Base-by-base conservation (phyloP, 1,140 invertebrate species). In the Planococcus citri region DNA sequence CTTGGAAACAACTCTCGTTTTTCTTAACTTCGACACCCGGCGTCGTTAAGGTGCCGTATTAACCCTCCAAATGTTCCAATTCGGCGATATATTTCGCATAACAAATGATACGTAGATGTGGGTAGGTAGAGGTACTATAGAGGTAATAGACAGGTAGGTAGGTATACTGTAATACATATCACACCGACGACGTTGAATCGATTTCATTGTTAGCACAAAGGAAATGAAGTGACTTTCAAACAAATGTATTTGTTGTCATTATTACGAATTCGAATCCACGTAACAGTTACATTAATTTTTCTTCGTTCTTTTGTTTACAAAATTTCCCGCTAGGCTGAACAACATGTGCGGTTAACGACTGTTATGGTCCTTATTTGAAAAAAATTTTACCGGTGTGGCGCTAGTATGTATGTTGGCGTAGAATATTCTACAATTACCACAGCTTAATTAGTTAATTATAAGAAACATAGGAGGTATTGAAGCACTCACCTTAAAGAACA, bases 381-480 rank as follows among this genome's bases (percentile, higher is more conserved):
- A 33, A 51, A 51, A 17, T 9, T 51, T 51, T 51, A 51, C 41
- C 41, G 17, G 41, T 51, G 41, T 51, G 41, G 41, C 41, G 41
- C 41, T 51, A 51, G n/a, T 51, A 17, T 14, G 33, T 37, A 37
- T 9, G 41, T 51, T 51, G 41, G 41, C 41, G 29, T 51, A n/a
- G 41, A 51, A 51, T 51, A 51, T 20, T 51, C 17, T 17, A 51
- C 41, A 51, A 51, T 51, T 51, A 17, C 41, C 41, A 3, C 41
- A 51, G 41, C 41, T 51, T 51, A 51, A 51, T 51, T 51, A 51
- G 41, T 51, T 51, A 51, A 51, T 51, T 51, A 51, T 51, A 6
- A 51, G 41, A 51, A 51, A 51, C 41, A 51, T 51, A 51, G 41
- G 41, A 51, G 41, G 41, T 51, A 51, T 51, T 51, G n/a, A 51